Evolutionary conservation across 2,888 invertebrate genomes (phyloP).

Genomic region (Plutella xylostella): DNA sequence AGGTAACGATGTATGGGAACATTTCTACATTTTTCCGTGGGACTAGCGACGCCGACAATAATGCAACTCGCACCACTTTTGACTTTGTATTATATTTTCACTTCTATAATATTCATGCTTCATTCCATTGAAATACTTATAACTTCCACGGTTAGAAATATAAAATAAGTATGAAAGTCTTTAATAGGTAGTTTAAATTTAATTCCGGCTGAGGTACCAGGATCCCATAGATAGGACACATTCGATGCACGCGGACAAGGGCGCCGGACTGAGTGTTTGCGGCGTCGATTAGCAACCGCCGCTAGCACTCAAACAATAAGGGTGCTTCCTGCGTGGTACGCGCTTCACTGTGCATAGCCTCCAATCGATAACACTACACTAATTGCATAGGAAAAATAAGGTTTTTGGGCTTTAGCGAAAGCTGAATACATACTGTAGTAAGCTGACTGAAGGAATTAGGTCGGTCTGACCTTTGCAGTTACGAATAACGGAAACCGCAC

Average conservation of each 20-base stretch:
- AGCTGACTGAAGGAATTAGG: conserved; percentile 25
- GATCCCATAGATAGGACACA: conserved; percentile 23
- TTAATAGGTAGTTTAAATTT: too few species aligned
- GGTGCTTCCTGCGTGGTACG: conserved; percentile 64
- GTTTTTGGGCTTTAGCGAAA: conserved; percentile 21
- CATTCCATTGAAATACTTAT: too few species aligned
- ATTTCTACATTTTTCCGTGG: conserved; percentile 58
- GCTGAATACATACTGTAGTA: conserved; percentile 24
- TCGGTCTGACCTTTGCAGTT: conserved; percentile 22
- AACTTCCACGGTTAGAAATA: too few species aligned
- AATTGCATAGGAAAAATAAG: conserved; percentile 25
- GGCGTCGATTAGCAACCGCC: conserved; percentile 52
- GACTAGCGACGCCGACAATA: conserved; percentile 12
- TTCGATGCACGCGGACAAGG: conserved; percentile 43
- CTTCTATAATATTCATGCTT: too few species aligned
- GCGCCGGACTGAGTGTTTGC: conserved; percentile 36
- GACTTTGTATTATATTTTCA: background rate
- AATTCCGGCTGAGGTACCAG: too few species aligned
- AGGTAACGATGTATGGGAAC: conserved; percentile 59
- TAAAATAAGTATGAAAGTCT: too few species aligned
- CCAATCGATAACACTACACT: conserved; percentile 41
- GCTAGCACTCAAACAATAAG: conserved; percentile 60
- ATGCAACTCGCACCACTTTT: background rate
- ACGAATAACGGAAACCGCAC: background rate
- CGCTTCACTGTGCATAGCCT: conserved; percentile 30